Evolutionary conservation across 2,888 invertebrate genomes (phyloP).

Genomic region (Pterostichus madidus): DNA sequence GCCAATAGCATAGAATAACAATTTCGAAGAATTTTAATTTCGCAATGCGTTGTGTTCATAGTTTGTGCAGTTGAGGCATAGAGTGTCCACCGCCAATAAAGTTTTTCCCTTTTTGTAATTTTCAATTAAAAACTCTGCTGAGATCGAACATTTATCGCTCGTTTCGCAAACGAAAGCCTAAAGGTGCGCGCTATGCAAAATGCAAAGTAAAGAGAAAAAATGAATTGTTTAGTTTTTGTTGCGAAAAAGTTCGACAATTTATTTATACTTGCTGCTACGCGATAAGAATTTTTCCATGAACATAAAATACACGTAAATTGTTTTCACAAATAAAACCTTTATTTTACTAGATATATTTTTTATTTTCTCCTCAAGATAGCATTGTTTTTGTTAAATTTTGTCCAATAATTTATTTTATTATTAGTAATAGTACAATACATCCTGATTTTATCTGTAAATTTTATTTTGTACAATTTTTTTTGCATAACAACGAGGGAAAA

Average conservation of each 20-base stretch:
- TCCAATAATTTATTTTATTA: too few relatives aligned
- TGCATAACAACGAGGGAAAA: too few relatives aligned
- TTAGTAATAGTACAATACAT: too few relatives aligned
- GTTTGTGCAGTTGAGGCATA: not conserved
- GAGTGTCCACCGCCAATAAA: not conserved
- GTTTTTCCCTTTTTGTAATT: not conserved
- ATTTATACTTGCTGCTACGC: not conserved
- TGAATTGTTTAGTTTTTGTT: not conserved
- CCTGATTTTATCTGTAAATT: too few relatives aligned
- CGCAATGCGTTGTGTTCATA: not conserved
- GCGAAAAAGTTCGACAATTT: not conserved
- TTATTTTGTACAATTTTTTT: too few relatives aligned
- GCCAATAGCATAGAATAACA: not conserved
- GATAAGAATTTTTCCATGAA: too few relatives aligned
- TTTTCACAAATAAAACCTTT: too few relatives aligned
- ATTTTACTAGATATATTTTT: too few relatives aligned
- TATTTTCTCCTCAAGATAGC: too few relatives aligned
- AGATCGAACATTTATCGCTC: not conserved
- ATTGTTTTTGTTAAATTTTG: too few relatives aligned
- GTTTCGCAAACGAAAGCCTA: constrained; percentile 1
- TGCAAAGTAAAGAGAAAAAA: constrained; percentile 5
- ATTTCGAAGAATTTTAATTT: constrained; percentile 2
- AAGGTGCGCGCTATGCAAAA: not conserved
- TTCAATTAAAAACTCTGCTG: not conserved
- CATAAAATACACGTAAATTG: too few relatives aligned